Percentiles rank a stretch among this genome's conserved stretches.
These are phyloP conservation scores for Coreius guichenoti DNA, from an alignment of 2,797 vertebrate genomes.

Conservation along the genomic window DNA sequence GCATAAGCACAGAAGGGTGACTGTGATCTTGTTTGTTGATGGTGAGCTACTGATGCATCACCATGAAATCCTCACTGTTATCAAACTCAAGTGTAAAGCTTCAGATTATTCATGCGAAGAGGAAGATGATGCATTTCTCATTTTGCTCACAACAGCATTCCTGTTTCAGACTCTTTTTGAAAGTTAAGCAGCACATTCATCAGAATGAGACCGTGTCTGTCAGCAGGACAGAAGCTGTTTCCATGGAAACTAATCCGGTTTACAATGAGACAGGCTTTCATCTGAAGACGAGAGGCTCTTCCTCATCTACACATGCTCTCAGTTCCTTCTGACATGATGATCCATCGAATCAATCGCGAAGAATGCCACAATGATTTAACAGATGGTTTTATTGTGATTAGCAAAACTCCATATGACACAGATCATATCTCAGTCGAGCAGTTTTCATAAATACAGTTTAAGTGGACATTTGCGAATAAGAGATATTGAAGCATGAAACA, in stretches of 20 bases:
- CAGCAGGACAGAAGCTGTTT: conserved; percentile 6
- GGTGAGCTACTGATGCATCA: neutral
- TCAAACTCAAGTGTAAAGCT: too few species aligned
- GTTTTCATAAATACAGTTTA: neutral
- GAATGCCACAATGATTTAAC: neutral
- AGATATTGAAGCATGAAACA: too few species aligned
- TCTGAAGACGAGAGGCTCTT: neutral
- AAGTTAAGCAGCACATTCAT: neutral
- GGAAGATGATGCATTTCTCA: neutral
- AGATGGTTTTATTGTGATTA: too few species aligned
- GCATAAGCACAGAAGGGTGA: neutral
- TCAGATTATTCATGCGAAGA: too few species aligned
- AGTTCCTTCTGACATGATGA: neutral
- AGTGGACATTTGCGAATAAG: too few species aligned
- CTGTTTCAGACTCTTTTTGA: too few species aligned
- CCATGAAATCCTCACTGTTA: neutral
- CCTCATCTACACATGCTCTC: neutral
- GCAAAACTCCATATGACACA: neutral
- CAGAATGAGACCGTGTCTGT: neutral
- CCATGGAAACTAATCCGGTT: conserved; percentile 20
- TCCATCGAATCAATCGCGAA: neutral
- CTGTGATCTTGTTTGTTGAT: too few species aligned
- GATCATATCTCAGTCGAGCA: neutral
- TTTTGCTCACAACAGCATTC: neutral
- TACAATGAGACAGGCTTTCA: conserved; percentile 4